A percentile compares a stretch with the other conserved stretches of the same genome.
Conservation (phyloP, 2,888 invertebrate genomes). For the Scaptodrosophila latifasciaeformis region DNA sequence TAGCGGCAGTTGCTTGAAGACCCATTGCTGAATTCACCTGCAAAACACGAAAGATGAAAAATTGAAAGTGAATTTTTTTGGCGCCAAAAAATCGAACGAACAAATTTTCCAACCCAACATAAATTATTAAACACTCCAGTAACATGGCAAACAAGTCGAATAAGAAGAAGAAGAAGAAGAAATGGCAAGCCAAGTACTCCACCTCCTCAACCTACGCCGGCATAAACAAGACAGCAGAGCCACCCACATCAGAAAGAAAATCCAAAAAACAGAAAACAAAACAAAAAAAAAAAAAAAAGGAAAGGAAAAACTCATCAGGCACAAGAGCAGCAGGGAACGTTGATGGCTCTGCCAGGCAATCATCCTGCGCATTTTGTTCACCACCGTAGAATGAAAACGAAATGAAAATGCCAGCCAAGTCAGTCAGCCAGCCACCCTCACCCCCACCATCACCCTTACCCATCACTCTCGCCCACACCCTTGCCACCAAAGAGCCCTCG, state of each 20-base stretch:
- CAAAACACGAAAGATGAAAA: constrained; percentile 1
- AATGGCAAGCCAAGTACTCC: constrained; percentile 24
- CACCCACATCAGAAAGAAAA: neutral
- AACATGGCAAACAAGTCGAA: no score
- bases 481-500: constrained; percentile 10
- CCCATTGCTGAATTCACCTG: constrained; percentile 82
- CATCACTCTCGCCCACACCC: constrained; percentile 10
- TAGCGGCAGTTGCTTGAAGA: constrained; percentile 82
- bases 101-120: no score
- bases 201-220: neutral
- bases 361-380: constrained; percentile 2
- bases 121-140: neutral
- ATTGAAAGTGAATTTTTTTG: constrained; percentile 13
- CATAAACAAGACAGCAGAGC: neutral
- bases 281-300: constrained; percentile 5
- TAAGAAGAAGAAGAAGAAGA: no score
- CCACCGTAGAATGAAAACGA: constrained; percentile 45
- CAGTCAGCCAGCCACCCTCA: constrained; percentile 31
- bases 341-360: neutral
- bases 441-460: constrained; percentile 5
- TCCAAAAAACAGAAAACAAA: constrained; percentile 15
- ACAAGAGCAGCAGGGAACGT: constrained; percentile 13
- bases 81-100: constrained; percentile 8
- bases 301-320: constrained; percentile 7
- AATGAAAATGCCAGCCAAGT: constrained; percentile 47